A percentile compares a stretch with the other conserved stretches of the same genome.
Conservation (phyloP, 92 coral and sea anemone genomes). For the Palythoa heliodiscus region DNA sequence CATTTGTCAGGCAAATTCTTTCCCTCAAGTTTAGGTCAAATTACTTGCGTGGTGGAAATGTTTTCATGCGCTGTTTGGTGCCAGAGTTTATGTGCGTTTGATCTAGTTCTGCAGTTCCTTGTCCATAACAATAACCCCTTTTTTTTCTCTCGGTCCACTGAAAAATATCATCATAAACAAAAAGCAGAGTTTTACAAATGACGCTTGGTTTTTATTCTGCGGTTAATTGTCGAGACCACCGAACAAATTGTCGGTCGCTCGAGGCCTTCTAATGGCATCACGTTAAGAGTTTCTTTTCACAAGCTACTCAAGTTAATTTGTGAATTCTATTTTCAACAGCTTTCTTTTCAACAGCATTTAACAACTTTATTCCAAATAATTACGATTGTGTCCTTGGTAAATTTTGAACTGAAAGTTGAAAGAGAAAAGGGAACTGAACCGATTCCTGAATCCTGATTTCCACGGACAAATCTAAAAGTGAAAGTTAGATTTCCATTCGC, state of each 20-base stretch:
- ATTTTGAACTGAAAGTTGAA: no score
- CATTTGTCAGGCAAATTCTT: background rate
- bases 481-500: no score
- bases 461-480: no score
- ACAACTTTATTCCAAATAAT: background rate
- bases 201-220: background rate
- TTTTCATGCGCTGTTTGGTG: background rate
- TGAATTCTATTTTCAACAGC: background rate
- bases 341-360: slow-evolving; percentile 9
- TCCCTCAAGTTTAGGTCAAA: background rate
- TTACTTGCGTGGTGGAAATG: background rate
- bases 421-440: no score
- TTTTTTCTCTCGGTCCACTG: background rate
- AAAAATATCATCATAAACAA: background rate
- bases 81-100: background rate
- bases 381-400: background rate
- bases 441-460: no score
- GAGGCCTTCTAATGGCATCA: background rate
- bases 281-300: slow-evolving; percentile 26
- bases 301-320: slow-evolving; percentile 7
- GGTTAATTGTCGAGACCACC: background rate
- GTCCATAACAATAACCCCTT: background rate
- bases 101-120: background rate
- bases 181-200: background rate
- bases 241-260: slow-evolving; percentile 25